Conservation (phyloP, 2,113 vertebrate species). For the Phocoena phocoena region DNA sequence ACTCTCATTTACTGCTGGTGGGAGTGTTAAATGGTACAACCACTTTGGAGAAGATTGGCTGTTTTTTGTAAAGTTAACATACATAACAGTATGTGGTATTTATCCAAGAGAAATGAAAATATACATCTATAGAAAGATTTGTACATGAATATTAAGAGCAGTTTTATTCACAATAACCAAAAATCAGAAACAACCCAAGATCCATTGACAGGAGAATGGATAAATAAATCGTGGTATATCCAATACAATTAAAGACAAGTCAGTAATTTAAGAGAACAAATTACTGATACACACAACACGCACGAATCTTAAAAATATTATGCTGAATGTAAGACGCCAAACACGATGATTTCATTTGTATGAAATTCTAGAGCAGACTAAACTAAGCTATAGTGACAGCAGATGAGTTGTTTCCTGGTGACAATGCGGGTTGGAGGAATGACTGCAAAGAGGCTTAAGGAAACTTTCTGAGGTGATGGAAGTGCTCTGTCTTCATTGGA, state of each 20-base stretch:
- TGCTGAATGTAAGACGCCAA: neutral
- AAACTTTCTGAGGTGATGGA: neutral
- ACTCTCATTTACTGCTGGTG: neutral
- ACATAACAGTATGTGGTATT: neutral
- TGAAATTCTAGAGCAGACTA: neutral
- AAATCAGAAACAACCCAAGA: neutral
- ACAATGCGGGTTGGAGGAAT: neutral
- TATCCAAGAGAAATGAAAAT: conserved; percentile 21
- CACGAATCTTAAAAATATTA: neutral
- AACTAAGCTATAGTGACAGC: neutral
- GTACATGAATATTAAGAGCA: neutral
- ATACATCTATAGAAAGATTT: neutral
- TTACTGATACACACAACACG: neutral
- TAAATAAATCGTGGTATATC: neutral
- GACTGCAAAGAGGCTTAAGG: no score
- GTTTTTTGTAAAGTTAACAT: neutral
- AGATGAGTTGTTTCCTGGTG: neutral
- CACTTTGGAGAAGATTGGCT: neutral
- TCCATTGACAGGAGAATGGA: neutral
- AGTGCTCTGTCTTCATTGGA: neutral
- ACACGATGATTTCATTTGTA: neutral
- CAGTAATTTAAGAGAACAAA: conserved; percentile 12
- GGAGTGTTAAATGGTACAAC: neutral
- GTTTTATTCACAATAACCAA: neutral
- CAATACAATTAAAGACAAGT: neutral